A percentile compares a stretch with the other conserved stretches of the same genome.
Evolutionary conservation across 2,113 vertebrate species (phyloP).

Genomic region (Laterallus jamaicensis): DNA sequence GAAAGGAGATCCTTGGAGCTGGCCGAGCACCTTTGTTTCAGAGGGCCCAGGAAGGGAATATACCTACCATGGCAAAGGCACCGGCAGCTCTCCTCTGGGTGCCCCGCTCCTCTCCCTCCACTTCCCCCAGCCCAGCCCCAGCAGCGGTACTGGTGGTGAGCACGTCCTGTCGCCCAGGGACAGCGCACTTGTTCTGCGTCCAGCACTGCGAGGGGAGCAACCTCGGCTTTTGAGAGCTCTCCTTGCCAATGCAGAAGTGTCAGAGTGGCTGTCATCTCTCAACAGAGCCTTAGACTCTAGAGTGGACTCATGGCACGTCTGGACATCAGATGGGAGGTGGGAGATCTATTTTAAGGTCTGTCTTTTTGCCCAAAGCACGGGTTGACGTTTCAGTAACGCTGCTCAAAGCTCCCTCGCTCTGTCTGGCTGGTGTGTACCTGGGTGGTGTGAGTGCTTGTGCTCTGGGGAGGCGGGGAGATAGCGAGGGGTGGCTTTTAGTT

Average conservation of each 20-base stretch:
- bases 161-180: rapidly evolving
- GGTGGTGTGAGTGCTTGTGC: not conserved
- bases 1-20: not conserved
- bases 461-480: not conserved
- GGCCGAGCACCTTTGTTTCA: rapidly evolving
- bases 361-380: not conserved
- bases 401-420: not conserved
- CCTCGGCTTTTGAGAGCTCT: not conserved
- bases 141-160: rapidly evolving
- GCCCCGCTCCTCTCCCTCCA: not conserved
- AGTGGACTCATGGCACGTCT: not conserved
- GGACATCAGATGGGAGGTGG: not conserved
- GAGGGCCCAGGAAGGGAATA: not conserved
- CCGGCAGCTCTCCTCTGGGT: not conserved
- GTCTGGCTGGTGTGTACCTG: not conserved
- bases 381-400: not conserved
- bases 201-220: not conserved
- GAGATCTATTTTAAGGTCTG: not conserved
- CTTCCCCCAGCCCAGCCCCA: not conserved
- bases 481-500: not conserved
- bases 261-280: not conserved
- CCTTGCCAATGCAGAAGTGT: not conserved
- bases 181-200: not conserved
- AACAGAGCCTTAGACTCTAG: not conserved
- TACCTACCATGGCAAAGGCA: constrained; percentile 23